These are phyloP conservation scores for Latheticus oryzae DNA, from an alignment of 2,888 invertebrate species.

Conservation along the genomic window DNA sequence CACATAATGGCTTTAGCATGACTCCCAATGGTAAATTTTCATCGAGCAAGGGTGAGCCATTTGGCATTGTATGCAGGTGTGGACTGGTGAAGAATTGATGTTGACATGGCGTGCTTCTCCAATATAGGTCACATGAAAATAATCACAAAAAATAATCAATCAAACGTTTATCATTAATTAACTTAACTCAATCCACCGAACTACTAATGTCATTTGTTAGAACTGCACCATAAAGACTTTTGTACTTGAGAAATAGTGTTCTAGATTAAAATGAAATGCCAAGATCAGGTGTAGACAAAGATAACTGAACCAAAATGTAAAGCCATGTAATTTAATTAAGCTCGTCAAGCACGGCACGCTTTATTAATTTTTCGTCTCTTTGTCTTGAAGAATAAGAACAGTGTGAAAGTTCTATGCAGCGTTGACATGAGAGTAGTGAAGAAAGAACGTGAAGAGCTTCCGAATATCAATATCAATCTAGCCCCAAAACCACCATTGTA, in stretches of 20 bases:
- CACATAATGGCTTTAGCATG: conserved; percentile 28
- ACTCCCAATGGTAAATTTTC: conserved; percentile 29
- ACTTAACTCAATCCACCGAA: no score
- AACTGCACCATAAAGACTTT: conserved; percentile 10
- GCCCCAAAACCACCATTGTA: conserved; percentile 17
- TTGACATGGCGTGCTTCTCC: conserved; percentile 36
- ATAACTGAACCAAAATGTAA: neutral
- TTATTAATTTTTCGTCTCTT: conserved; percentile 16
- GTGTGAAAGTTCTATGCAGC: neutral
- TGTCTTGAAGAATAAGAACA: neutral
- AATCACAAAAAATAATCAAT: conserved; percentile 31
- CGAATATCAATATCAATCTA: conserved; percentile 29
- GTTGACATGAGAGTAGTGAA: conserved; percentile 7
- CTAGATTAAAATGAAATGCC: no score
- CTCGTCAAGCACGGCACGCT: no score
- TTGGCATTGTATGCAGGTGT: conserved; percentile 38
- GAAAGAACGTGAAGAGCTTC: conserved; percentile 5
- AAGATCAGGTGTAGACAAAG: neutral
- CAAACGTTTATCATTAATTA: conserved; percentile 34
- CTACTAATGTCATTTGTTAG: no score
- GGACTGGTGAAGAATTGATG: conserved; percentile 38
- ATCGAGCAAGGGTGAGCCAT: conserved; percentile 27
- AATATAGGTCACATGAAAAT: conserved; percentile 40
- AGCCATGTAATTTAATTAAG: no score
- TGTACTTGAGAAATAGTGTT: no score